A percentile compares a stretch with the other conserved stretches of the same genome.
Evolutionary conservation across 2,888 invertebrate species (phyloP).

Genomic region (Rotaria sp.): DNA sequence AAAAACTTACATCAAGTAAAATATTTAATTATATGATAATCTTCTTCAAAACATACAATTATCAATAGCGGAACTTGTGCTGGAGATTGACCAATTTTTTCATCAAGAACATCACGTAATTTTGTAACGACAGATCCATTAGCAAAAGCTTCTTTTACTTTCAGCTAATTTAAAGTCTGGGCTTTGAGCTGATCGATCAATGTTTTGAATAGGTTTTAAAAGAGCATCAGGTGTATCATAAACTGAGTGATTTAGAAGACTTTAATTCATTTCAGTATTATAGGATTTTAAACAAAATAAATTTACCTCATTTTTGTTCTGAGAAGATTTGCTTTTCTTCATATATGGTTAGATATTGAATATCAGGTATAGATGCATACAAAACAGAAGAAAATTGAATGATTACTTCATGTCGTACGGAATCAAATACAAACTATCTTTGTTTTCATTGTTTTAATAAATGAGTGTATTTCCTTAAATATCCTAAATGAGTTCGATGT

Average conservation of each 20-base stretch:
- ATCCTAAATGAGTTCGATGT: slow-evolving; percentile 87
- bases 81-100: slow-evolving; percentile 34
- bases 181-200: slow-evolving; percentile 29
- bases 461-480: slow-evolving; percentile 87
- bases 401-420: slow-evolving; percentile 72
- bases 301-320: too few relatives aligned
- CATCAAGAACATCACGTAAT: slow-evolving; percentile 39
- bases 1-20: slow-evolving; percentile 35
- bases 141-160: background rate
- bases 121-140: background rate
- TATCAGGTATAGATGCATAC: background rate
- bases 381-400: background rate
- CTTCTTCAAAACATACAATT: slow-evolving; percentile 41
- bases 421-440: slow-evolving; percentile 93
- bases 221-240: slow-evolving; percentile 36
- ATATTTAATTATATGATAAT: slow-evolving; percentile 37
- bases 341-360: too few relatives aligned
- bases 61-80: slow-evolving; percentile 39
- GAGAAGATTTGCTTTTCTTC: too few relatives aligned
- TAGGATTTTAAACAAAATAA: too few relatives aligned
- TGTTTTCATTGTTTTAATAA: slow-evolving; percentile 94
- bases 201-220: slow-evolving; percentile 35
- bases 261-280: background rate
- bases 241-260: slow-evolving; percentile 23
- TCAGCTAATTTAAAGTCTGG: background rate